Conservation (phyloP, 2,113 vertebrate genomes). For the Takifugu bimaculatus region DNA sequence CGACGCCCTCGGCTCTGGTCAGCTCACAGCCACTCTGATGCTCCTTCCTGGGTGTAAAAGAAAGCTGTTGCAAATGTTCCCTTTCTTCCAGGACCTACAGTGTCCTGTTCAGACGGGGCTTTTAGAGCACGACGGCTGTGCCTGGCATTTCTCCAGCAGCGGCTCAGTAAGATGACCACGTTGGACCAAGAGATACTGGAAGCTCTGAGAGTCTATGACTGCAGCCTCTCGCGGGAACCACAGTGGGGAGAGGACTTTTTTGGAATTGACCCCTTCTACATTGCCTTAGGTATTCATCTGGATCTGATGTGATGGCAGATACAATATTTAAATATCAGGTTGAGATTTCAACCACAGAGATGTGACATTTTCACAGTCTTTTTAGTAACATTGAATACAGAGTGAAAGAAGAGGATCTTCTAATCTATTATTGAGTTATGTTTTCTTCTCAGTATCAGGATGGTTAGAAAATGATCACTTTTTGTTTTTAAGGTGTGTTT, state of each 20-base stretch:
- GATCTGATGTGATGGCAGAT: too few relatives aligned
- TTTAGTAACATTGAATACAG: too few relatives aligned
- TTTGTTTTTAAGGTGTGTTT: too few relatives aligned
- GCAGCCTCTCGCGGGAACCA: slow-evolving; percentile 74
- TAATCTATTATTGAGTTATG: too few relatives aligned
- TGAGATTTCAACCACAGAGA: too few relatives aligned
- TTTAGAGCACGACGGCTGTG: slow-evolving; percentile 80
- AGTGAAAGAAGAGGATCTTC: too few relatives aligned
- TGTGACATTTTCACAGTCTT: too few relatives aligned
- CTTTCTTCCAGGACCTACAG: slow-evolving; percentile 80
- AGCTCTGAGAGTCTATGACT: slow-evolving; percentile 84
- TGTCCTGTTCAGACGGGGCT: slow-evolving; percentile 73
- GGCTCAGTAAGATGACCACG: slow-evolving; percentile 73
- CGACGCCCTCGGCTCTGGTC: slow-evolving; percentile 94
- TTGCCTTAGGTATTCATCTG: slow-evolving; percentile 77
- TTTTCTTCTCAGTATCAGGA: too few relatives aligned
- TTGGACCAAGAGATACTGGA: slow-evolving; percentile 79
- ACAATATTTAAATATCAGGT: too few relatives aligned
- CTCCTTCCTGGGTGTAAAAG: background rate
- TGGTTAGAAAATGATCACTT: too few relatives aligned
- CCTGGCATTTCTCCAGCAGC: slow-evolving; percentile 79
- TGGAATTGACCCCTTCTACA: slow-evolving; percentile 94
- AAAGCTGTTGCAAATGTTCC: background rate
- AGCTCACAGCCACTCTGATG: background rate
- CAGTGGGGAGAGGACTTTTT: slow-evolving; percentile 81